phyloP scores from a whole-genome alignment of 2,888 invertebrate genomes.

The Endotricha flammealis region DNA sequence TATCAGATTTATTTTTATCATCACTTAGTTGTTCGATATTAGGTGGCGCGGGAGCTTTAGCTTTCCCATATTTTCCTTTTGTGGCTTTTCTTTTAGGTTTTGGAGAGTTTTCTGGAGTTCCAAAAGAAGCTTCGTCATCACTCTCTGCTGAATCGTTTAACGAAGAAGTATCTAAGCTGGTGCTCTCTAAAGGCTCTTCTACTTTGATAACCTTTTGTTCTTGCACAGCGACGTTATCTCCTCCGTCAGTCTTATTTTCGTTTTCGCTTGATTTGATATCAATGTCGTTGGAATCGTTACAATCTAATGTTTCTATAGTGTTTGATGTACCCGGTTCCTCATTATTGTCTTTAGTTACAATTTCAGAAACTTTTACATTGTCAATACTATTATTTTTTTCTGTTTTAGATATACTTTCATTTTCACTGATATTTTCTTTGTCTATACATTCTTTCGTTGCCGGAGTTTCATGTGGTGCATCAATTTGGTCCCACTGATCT shows the following conservation, averaged over 20 bases:
- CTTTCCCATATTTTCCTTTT: conserved; percentile 70
- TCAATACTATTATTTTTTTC: conserved; percentile 7
- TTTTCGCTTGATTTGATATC: too few relatives aligned
- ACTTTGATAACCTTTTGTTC: neutral
- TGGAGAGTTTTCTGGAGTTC: conserved; percentile 68
- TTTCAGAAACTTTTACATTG: conserved; percentile 16
- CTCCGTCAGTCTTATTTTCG: conserved; percentile 21
- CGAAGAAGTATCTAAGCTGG: conserved; percentile 33
- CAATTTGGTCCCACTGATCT: conserved; percentile 45
- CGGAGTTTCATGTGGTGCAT: conserved; percentile 25
- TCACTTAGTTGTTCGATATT: conserved; percentile 19
- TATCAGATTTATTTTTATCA: conserved; percentile 12
- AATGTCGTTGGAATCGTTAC: conserved; percentile 4
- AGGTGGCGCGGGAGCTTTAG: conserved; percentile 62
- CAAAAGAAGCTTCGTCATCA: conserved; percentile 68
- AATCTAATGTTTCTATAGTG: conserved; percentile 8
- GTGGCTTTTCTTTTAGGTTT: conserved; percentile 50
- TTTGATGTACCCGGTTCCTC: conserved; percentile 4
- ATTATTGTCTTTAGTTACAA: conserved; percentile 15
- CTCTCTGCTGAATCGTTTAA: conserved; percentile 51
- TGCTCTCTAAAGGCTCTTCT: conserved; percentile 25
- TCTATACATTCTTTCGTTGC: conserved; percentile 16
- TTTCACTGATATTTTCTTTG: conserved; percentile 5
- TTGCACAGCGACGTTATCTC: conserved; percentile 8
- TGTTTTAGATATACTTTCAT: conserved; percentile 16